Base-by-base conservation (phyloP, 2,113 vertebrate genomes). In the Dipodomys ordii region DNA sequence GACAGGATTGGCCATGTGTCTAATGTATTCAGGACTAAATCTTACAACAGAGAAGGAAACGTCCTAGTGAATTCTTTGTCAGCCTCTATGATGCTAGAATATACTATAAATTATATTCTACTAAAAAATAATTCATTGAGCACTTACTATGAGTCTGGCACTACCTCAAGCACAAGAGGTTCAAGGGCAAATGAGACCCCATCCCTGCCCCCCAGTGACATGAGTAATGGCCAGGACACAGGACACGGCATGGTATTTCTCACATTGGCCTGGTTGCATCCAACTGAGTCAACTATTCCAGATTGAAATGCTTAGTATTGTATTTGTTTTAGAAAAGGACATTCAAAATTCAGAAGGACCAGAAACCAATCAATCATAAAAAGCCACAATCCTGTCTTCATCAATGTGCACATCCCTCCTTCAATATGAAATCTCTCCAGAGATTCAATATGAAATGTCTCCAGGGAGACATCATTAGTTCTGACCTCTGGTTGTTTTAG, bases 311-410 rank as follows among this genome's bases (percentile, higher is more conserved):
- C 44, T 79, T 1, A 3, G 46, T n/a, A 64, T 25, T 80, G 28
- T 3, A 81, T 91, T 87, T 67, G 25, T 32, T 78, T 78, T 74
- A 67, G 32, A 78, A 88, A 86, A 95, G 4, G 28, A 28, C 62
- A 30, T 62, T 84, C 60, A 62, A 81, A 39, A 73, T 28, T 44
- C 39, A 60, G 79, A 83, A 76, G 65, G 12, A 83, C 4, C 83
- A 64, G 23, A 73, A 25, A 10, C 6, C 57, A 72, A 73, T 74
- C n/a, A 30, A 8, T 46, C 25, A 46, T 35, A 62, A 53, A 72
- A 83, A 64, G 57, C 35, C 46, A 73, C 10, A 53, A 62, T 44
- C 39, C 73, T 87, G 0, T 25, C 30, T 92, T 69, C 15, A 28
- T 30, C 35, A 30, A 3, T 9, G 28, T 25, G 4, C 11, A n/a